Evolutionary conservation across 2,888 invertebrate species (phyloP).

Genomic region (Bursaphelenchus okinawaensis): DNA sequence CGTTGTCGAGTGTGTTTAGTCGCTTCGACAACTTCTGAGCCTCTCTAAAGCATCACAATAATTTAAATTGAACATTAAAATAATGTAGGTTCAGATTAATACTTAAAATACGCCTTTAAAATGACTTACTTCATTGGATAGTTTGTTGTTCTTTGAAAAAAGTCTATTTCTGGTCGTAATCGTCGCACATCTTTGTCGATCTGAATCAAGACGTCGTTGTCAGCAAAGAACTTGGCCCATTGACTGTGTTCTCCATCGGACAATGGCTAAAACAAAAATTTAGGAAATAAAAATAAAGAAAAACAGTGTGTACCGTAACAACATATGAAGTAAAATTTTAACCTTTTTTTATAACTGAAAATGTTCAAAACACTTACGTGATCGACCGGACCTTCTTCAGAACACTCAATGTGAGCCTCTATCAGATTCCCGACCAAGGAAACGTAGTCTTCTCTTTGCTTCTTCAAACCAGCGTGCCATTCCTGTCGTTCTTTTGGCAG

Average conservation of each 20-base stretch:
- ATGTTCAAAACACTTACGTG: conserved; percentile 45
- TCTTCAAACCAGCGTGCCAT: conserved; percentile 36
- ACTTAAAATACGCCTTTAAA: too few relatives aligned
- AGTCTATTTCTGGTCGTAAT: conserved; percentile 87
- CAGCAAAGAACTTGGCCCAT: conserved; percentile 91
- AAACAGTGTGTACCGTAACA: too few relatives aligned
- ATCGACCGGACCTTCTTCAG: conserved; percentile 27
- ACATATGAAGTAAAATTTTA: too few relatives aligned
- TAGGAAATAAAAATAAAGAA: conserved; percentile 1
- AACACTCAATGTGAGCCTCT: conserved; percentile 28
- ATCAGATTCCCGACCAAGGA: conserved; percentile 45
- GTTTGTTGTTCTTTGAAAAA: conserved; percentile 89
- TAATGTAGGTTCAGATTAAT: not conserved
- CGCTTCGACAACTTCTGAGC: not conserved
- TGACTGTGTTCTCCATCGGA: conserved; percentile 90
- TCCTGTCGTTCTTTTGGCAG: conserved; percentile 41
- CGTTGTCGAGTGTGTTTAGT: not conserved
- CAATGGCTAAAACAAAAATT: conserved; percentile 72
- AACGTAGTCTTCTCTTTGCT: conserved; percentile 41
- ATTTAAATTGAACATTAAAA: not conserved
- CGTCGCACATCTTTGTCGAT: conserved; percentile 76
- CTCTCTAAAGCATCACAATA: not conserved
- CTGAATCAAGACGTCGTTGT: conserved; percentile 92
- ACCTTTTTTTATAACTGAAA: too few relatives aligned
- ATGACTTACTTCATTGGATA: conserved; percentile 66